phyloP scores from a whole-genome alignment of 2,888 invertebrate genomes.

The Peribatodes rhomboidaria region DNA sequence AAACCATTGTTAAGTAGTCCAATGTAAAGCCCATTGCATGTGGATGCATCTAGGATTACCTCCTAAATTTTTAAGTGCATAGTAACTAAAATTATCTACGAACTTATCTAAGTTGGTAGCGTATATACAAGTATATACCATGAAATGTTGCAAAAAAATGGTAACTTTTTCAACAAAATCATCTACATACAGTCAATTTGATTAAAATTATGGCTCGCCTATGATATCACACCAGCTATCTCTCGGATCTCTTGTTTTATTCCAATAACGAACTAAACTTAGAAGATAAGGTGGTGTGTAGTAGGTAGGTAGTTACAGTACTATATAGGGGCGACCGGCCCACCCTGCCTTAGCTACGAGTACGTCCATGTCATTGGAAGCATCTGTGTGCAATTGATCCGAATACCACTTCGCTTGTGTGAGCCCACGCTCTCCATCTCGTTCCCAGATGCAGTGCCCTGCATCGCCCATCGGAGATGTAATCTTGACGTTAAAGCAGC shows the following conservation, averaged over 20 bases:
- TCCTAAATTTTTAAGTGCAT: neutral
- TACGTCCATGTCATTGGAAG: slow-evolving; percentile 33
- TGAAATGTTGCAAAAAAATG: too few relatives aligned
- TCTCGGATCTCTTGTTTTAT: too few relatives aligned
- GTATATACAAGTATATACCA: too few relatives aligned
- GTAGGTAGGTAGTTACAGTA: too few relatives aligned
- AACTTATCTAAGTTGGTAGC: too few relatives aligned
- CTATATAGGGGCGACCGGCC: neutral
- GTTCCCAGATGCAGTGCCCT: slow-evolving; percentile 47
- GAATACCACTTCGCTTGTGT: slow-evolving; percentile 52
- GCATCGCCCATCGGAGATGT: slow-evolving; percentile 26
- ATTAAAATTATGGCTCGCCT: too few relatives aligned
- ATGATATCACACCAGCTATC: too few relatives aligned
- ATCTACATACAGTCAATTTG: too few relatives aligned
- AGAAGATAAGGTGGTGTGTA: too few relatives aligned
- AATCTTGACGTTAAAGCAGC: slow-evolving; percentile 17
- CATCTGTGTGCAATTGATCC: slow-evolving; percentile 69
- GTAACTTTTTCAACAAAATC: too few relatives aligned
- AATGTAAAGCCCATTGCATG: slow-evolving; percentile 53
- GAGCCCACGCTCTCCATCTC: slow-evolving; percentile 40
- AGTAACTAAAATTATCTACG: too few relatives aligned
- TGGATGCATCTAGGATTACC: neutral
- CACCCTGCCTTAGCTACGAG: neutral
- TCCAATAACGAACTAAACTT: too few relatives aligned
- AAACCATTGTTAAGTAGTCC: slow-evolving; percentile 57